Percentiles rank a stretch among this genome's conserved stretches.
Conservation (phyloP, 2,888 invertebrate species). For the Spodoptera picta region DNA sequence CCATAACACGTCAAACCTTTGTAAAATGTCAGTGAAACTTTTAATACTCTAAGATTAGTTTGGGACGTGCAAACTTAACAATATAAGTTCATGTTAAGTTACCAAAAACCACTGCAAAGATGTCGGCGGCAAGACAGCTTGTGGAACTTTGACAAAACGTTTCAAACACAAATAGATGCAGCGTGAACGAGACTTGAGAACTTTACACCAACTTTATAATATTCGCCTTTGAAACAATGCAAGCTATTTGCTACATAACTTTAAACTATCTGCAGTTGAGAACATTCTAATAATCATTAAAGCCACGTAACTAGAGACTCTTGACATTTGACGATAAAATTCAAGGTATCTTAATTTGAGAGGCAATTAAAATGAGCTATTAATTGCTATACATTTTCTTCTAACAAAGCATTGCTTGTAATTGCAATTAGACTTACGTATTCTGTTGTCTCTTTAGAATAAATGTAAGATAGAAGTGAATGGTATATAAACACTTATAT, state of each 20-base stretch:
- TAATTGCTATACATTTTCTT: neutral
- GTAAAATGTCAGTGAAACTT: slow-evolving; percentile 34
- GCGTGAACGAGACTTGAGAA: slow-evolving; percentile 14
- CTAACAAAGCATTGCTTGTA: neutral
- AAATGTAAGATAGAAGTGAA: neutral
- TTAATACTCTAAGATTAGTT: slow-evolving; percentile 45
- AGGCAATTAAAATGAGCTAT: neutral
- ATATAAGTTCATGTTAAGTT: slow-evolving; percentile 46
- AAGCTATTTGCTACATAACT: slow-evolving; percentile 17
- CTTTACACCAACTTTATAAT: slow-evolving; percentile 18
- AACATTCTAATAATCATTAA: slow-evolving; percentile 1
- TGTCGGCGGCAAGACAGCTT: slow-evolving; percentile 46
- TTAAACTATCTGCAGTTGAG: slow-evolving; percentile 2
- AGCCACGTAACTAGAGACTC: neutral
- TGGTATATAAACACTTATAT: neutral
- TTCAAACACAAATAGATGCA: slow-evolving; percentile 22
- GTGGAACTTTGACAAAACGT: slow-evolving; percentile 39
- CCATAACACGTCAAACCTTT: slow-evolving; percentile 25
- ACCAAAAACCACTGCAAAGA: slow-evolving; percentile 52
- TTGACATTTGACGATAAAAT: neutral
- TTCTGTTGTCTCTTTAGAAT: neutral
- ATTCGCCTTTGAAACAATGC: slow-evolving; percentile 18
- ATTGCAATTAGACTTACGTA: neutral
- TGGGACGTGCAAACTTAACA: slow-evolving; percentile 39
- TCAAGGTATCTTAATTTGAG: no score